phyloP scores from a whole-genome alignment of 2,888 invertebrate genomes.

The Villa cingulata region DNA sequence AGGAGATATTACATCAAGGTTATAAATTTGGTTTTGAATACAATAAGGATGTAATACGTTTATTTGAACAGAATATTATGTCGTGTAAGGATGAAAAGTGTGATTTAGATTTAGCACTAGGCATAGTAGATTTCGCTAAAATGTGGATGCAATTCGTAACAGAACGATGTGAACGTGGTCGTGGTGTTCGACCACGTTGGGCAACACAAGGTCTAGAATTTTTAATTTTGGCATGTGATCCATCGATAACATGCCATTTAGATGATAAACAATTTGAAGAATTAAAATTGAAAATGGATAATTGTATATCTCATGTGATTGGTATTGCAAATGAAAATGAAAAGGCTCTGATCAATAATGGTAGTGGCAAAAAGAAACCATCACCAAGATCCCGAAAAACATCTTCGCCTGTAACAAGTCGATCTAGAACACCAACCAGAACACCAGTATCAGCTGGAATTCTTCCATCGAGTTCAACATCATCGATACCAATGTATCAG shows the following conservation, averaged over 20 bases:
- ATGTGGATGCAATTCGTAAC: conserved; percentile 86
- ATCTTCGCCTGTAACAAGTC: conserved; percentile 31
- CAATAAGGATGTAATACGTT: conserved; percentile 41
- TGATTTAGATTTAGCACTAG: conserved; percentile 39
- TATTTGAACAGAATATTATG: conserved; percentile 38
- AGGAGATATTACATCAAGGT: conserved; percentile 72
- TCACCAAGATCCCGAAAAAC: conserved; percentile 34
- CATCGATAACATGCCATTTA: conserved; percentile 62
- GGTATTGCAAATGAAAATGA: conserved; percentile 46
- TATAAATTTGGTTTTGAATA: conserved; percentile 80
- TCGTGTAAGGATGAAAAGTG: conserved; percentile 29
- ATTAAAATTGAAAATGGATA: conserved; percentile 64
- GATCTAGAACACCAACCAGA: conserved; percentile 35
- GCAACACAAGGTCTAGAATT: conserved; percentile 82
- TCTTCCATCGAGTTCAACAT: conserved; percentile 4
- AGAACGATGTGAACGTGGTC: conserved; percentile 67
- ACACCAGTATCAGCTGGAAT: conserved; percentile 36
- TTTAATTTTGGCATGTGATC: conserved; percentile 71
- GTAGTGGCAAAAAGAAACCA: conserved; percentile 27
- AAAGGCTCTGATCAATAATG: conserved; percentile 15
- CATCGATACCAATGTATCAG: conserved; percentile 17
- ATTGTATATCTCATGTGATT: conserved; percentile 77
- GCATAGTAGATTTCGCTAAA: conserved; percentile 55
- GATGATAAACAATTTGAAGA: conserved; percentile 66
- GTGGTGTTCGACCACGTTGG: conserved; percentile 74